These are phyloP conservation scores for Epinephelus moara DNA, from an alignment of 2,113 vertebrate species.

Conservation along the genomic window DNA sequence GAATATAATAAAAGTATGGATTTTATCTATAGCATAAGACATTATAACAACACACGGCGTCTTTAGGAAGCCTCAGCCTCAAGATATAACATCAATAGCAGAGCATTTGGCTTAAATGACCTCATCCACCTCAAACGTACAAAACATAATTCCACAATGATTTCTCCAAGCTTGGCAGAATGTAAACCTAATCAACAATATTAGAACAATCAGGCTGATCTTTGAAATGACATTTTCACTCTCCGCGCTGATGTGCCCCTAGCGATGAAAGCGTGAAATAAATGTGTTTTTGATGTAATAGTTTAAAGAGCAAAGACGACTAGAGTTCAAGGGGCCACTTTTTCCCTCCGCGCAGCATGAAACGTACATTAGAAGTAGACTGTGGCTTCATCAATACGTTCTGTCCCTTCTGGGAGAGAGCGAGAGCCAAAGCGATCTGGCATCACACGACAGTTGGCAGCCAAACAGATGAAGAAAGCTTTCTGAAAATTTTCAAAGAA, in stretches of 20 bases:
- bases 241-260: slow-evolving; percentile 31
- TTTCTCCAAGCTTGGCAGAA: slow-evolving; percentile 34
- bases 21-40: slow-evolving; percentile 13
- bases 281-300: slow-evolving; percentile 61
- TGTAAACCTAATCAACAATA: slow-evolving; percentile 66
- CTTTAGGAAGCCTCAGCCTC: slow-evolving; percentile 15
- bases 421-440: slow-evolving; percentile 59
- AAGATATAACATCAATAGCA: slow-evolving; percentile 40
- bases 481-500: slow-evolving; percentile 68
- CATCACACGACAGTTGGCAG: slow-evolving; percentile 66
- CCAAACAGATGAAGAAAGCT: slow-evolving; percentile 65
- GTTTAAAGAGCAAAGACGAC: slow-evolving; percentile 48
- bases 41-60: slow-evolving; percentile 21
- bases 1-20: slow-evolving; percentile 13
- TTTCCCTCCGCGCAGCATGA: slow-evolving; percentile 35
- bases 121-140: slow-evolving; percentile 36
- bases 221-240: slow-evolving; percentile 64
- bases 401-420: slow-evolving; percentile 55
- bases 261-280: slow-evolving; percentile 52
- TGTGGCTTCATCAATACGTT: slow-evolving; percentile 61
- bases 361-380: slow-evolving; percentile 54
- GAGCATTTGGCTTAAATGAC: slow-evolving; percentile 42
- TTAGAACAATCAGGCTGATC: slow-evolving; percentile 61
- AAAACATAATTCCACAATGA: slow-evolving; percentile 48
- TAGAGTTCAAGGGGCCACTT: slow-evolving; percentile 48